Evolutionary conservation across 2,113 vertebrate genomes (phyloP), one percentile per base, ranked within the genome.

Genomic region (Pterocles orientalis): DNA sequence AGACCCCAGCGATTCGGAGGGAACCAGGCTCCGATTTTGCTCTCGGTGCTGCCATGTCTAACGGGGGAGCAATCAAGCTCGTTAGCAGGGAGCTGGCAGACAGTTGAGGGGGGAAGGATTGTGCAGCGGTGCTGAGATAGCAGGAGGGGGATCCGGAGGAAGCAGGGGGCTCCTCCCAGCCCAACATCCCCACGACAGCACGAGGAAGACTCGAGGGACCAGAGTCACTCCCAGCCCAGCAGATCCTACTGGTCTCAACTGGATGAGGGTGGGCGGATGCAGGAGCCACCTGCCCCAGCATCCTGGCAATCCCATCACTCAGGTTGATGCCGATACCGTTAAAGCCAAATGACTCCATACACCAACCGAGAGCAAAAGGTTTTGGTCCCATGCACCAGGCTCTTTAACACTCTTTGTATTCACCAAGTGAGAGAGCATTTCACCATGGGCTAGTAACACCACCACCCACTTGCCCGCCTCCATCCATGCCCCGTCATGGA

Each of bases 401-500:
- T 75, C 80, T 50, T 7, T 68, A 57, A 19, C 0, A 72, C 91
- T 92, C 78, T 51, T 76, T 25, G 0, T 45, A n/a, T 36, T 12
- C 71, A 10, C 17, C 5, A 3, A 48, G 69, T 5, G 17, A 26
- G 60, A 10, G 75, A 53, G 73, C 79, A 3, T 48, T 72, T 82
- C 76, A 41, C 4, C 5, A 53, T 41, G 43, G 21, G 21, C 24
- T 39, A 5, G 64, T 34, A 48, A 10, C 62, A 11, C 3, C 78
- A 1, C 71, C 3, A 6, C 53, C 6, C 62, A 11, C 33, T 33
- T 10, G 4, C 28, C 64, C 61, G 86, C 61, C 69, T 48, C 62
- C 48, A 6, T 19, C 78, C 64, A 12, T 6, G 16, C 3, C 14
- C 57, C 4, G 7, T 3, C 54, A 2, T 3, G 0, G 3, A 18